A percentile compares a stretch with the other conserved stretches of the same genome.
These are phyloP conservation scores for Trididemnum nubilum DNA, from an alignment of 23 tunicate species.

Conservation along the genomic window DNA sequence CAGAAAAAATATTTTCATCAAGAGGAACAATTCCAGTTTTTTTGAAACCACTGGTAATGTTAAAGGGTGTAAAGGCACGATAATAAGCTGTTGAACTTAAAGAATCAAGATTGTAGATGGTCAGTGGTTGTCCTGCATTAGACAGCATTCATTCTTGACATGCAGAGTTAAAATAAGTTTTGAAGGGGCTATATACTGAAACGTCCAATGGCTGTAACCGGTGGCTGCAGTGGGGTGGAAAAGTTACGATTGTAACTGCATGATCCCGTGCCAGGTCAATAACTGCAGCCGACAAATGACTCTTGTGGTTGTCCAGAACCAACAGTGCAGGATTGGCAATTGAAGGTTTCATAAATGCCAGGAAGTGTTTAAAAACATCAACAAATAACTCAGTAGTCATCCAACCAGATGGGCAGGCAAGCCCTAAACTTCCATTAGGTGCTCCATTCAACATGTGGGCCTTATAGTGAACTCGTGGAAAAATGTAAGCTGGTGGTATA, in stretches of 20 bases:
- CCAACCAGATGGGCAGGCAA: slow-evolving; percentile 34
- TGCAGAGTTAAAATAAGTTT: slow-evolving; percentile 8
- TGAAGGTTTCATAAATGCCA: slow-evolving; percentile 19
- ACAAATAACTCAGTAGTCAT: slow-evolving; percentile 39
- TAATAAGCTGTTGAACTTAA: not conserved
- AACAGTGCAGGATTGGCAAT: slow-evolving; percentile 24
- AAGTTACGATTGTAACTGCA: too few species aligned
- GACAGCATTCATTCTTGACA: slow-evolving; percentile 22
- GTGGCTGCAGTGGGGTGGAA: too few species aligned
- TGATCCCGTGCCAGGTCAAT: not conserved
- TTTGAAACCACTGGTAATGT: slow-evolving; percentile 3
- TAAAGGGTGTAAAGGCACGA: not conserved
- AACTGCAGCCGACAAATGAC: slow-evolving; percentile 36
- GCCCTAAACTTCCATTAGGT: slow-evolving; percentile 49
- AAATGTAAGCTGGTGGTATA: slow-evolving; percentile 39
- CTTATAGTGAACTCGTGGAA: slow-evolving; percentile 42
- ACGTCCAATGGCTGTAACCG: too few species aligned
- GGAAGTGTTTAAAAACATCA: slow-evolving; percentile 29
- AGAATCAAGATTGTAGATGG: slow-evolving; percentile 33
- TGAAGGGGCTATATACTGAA: too few species aligned
- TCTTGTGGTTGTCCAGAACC: too few species aligned
- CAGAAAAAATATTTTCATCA: too few species aligned
- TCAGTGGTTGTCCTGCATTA: slow-evolving; percentile 10
- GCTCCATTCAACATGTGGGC: slow-evolving; percentile 15
- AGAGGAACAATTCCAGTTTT: too few species aligned